Percentiles rank a stretch among this genome's conserved stretches.
These are phyloP conservation scores for Zaprionus vittiger DNA, from an alignment of 1,140 invertebrate species.

Conservation along the genomic window DNA sequence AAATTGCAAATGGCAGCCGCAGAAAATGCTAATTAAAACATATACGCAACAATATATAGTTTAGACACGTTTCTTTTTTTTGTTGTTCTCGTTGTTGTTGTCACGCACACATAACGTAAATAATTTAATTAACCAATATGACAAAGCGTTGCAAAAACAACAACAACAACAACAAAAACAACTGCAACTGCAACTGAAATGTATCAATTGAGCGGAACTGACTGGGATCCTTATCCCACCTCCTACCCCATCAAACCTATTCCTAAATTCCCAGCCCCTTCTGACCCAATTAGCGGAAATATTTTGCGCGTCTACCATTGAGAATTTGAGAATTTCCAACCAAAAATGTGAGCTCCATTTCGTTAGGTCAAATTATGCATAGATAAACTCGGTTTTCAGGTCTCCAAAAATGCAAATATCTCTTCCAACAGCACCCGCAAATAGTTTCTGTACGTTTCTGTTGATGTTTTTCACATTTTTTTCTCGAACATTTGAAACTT, in stretches of 20 bases:
- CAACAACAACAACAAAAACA: conserved; percentile 42
- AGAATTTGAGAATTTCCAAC: neutral
- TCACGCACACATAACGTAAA: conserved; percentile 47
- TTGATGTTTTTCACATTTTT: conserved; percentile 2
- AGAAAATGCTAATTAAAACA: conserved; percentile 72
- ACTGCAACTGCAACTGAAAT: conserved; percentile 22
- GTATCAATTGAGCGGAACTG: conserved; percentile 19
- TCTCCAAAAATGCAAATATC: conserved; percentile 32
- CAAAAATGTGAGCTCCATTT: conserved; percentile 2
- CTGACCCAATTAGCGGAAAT: conserved; percentile 71
- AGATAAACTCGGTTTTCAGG: conserved; percentile 46
- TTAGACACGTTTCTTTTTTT: conserved; percentile 6
- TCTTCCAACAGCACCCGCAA: neutral
- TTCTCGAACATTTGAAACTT: conserved; percentile 30
- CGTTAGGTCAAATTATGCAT: conserved; percentile 47
- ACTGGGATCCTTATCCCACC: neutral
- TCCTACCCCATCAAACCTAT: neutral
- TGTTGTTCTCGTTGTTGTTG: conserved; percentile 1
- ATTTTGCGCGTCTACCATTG: conserved; percentile 26
- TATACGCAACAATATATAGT: conserved; percentile 42
- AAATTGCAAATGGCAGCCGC: conserved; percentile 54
- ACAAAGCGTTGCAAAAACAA: conserved; percentile 45
- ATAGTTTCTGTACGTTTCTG: neutral
- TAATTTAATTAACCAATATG: conserved; percentile 80
- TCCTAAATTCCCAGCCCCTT: conserved; percentile 9